Percentiles rank a stretch among this genome's conserved stretches.
These are phyloP conservation scores for Stratiolaelaps scimitus DNA, from an alignment of 1,140 invertebrate species.

Conservation along the genomic window DNA sequence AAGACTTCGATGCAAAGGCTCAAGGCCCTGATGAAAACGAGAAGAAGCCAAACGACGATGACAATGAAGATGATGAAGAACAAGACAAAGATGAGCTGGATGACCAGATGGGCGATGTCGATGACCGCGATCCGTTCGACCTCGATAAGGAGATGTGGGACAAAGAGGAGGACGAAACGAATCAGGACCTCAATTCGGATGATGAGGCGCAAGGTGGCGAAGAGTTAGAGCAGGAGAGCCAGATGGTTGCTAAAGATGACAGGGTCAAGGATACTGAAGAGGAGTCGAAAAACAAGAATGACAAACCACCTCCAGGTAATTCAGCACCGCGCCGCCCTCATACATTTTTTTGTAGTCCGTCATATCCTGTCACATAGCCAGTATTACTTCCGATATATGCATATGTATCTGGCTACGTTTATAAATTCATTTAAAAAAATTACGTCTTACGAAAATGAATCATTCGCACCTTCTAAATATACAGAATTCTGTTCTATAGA, in stretches of 20 bases:
- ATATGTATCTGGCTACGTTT: no score
- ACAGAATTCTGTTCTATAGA: conserved; percentile 56
- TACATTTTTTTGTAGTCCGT: no score
- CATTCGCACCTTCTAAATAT: no score
- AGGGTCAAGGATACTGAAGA: conserved; percentile 37
- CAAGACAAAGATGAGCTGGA: conserved; percentile 49
- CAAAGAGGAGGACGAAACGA: conserved; percentile 33
- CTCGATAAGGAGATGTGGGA: conserved; percentile 57
- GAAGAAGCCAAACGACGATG: conserved; percentile 48
- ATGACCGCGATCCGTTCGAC: conserved; percentile 32
- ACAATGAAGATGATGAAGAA: conserved; percentile 52
- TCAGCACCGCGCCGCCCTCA: no score
- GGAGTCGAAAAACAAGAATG: conserved; percentile 42
- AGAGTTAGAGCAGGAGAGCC: conserved; percentile 33
- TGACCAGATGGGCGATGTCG: conserved; percentile 35
- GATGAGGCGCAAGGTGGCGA: conserved; percentile 32
- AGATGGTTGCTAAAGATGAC: conserved; percentile 43
- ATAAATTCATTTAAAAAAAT: no score
- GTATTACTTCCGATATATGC: no score
- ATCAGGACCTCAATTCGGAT: conserved; percentile 31
- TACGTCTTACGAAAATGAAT: no score
- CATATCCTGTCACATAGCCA: no score
- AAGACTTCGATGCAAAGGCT: conserved; percentile 72
- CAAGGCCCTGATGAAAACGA: conserved; percentile 66
- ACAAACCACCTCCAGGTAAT: conserved; percentile 35